Evolutionary conservation across 2,888 invertebrate genomes (phyloP).

Genomic region (Baronia brevicornis): DNA sequence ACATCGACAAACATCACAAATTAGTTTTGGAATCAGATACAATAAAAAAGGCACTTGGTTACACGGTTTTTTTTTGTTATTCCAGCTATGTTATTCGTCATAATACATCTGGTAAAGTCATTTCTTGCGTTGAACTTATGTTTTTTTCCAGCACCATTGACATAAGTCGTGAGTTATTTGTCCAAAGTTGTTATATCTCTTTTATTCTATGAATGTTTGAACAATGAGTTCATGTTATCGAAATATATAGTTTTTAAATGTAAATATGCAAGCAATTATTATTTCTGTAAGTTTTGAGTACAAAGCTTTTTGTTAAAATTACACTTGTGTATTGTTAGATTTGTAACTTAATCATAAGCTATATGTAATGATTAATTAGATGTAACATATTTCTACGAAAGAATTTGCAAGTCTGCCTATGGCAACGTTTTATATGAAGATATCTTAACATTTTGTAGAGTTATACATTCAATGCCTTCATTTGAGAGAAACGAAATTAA

Average conservation of each 20-base stretch:
- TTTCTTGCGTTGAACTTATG: constrained; percentile 9
- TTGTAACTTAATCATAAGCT: too few relatives aligned
- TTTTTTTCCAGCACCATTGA: constrained; percentile 14
- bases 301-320: too few relatives aligned
- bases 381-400: too few relatives aligned
- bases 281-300: constrained; percentile 9
- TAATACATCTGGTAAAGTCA: constrained; percentile 14
- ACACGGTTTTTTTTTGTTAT: constrained; percentile 9
- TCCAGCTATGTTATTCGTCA: constrained; percentile 13
- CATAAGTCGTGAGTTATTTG: constrained; percentile 13
- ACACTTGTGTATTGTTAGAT: background rate
- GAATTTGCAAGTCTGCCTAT: too few relatives aligned
- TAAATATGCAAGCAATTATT: constrained; percentile 5
- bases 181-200: constrained; percentile 9
- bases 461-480: too few relatives aligned
- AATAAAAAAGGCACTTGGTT: constrained; percentile 8
- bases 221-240: constrained; percentile 6
- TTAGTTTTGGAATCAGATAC: constrained; percentile 6
- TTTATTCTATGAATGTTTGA: constrained; percentile 9
- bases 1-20: constrained; percentile 11
- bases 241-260: constrained; percentile 7
- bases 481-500: too few relatives aligned
- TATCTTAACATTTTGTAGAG: too few relatives aligned
- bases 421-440: too few relatives aligned
- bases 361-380: too few relatives aligned